phyloP scores from a whole-genome alignment of 2,797 vertebrate species.

The Mus minutoides region DNA sequence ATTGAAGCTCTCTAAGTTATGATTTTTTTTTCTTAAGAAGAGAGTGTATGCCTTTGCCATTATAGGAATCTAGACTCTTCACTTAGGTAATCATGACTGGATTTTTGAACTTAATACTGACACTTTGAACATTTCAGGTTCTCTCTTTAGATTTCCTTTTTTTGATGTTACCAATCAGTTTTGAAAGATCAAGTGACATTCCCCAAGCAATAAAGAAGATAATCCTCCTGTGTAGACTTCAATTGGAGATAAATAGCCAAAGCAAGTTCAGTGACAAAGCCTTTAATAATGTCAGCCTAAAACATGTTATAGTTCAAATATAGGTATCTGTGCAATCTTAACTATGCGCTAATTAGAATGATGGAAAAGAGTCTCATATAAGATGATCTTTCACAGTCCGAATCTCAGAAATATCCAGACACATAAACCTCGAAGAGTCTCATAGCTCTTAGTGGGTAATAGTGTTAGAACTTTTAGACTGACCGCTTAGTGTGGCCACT shows the following conservation, averaged over 20 bases:
- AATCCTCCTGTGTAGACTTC: slow-evolving; percentile 39
- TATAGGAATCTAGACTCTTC: slow-evolving; percentile 10
- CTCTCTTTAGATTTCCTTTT: slow-evolving; percentile 63
- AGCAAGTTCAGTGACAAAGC: slow-evolving; percentile 2
- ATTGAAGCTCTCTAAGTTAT: slow-evolving; percentile 4
- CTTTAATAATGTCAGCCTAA: slow-evolving; percentile 58
- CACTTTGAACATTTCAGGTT: slow-evolving; percentile 60
- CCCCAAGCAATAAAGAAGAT: slow-evolving; percentile 63
- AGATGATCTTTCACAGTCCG: not conserved
- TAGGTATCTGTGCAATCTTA: slow-evolving; percentile 49
- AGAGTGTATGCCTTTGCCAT: not conserved
- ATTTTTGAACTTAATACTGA: slow-evolving; percentile 63
- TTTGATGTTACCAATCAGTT: slow-evolving; percentile 75
- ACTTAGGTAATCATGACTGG: slow-evolving; percentile 15
- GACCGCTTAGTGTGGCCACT: not conserved
- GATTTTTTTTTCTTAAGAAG: slow-evolving; percentile 13
- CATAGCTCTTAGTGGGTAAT: not conserved
- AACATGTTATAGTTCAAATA: slow-evolving; percentile 5
- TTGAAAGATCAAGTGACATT: slow-evolving; percentile 74
- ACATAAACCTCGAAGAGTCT: not conserved
- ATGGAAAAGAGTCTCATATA: not conserved
- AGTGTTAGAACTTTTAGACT: not conserved
- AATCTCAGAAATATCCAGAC: not conserved
- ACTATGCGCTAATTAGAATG: not conserved
- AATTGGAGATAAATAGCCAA: slow-evolving; percentile 30